A percentile compares a stretch with the other conserved stretches of the same genome.
These are phyloP conservation scores for Hydractinia symbiolongicarpus DNA, from an alignment of 30 jellyfish, hydroid and myxozoan genomes.

Conservation along the genomic window DNA sequence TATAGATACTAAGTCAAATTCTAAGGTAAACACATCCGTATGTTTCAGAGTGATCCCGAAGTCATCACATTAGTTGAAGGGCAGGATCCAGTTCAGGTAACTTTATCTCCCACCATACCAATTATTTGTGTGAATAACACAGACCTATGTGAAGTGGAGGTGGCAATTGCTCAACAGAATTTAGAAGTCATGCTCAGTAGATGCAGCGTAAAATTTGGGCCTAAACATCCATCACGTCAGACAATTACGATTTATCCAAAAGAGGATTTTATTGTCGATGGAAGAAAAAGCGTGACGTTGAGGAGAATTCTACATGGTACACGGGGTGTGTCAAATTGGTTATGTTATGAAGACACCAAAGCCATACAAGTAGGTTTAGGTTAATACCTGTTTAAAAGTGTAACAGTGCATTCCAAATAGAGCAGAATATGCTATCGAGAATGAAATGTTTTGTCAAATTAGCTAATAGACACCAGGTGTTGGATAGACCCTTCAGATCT, in stretches of 20 bases:
- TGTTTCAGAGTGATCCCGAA: not conserved
- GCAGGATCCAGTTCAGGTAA: not conserved
- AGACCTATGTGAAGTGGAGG: not conserved
- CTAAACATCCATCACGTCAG: not conserved
- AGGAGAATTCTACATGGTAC: not conserved
- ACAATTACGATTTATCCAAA: not conserved
- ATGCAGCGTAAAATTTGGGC: conserved; percentile 10
- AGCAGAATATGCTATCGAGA: too few species aligned
- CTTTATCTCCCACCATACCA: not conserved
- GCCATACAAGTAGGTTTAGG: not conserved
- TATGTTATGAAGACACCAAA: conserved; percentile 13
- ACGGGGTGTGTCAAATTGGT: not conserved
- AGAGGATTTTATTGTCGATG: not conserved
- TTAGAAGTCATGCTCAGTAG: conserved; percentile 5
- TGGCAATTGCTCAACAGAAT: conserved; percentile 5
- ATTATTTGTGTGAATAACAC: not conserved
- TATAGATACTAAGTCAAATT: not conserved
- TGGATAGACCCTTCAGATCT: too few species aligned
- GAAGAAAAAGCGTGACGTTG: not conserved
- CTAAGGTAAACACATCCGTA: not conserved
- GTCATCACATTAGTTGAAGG: not conserved
- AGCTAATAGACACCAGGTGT: too few species aligned
- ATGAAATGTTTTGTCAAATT: too few species aligned
- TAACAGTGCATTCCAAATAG: too few species aligned
- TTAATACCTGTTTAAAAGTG: too few species aligned